A percentile compares a stretch with the other conserved stretches of the same genome.
Conservation (phyloP, 2,888 invertebrate species). For the Laothoe populi region DNA sequence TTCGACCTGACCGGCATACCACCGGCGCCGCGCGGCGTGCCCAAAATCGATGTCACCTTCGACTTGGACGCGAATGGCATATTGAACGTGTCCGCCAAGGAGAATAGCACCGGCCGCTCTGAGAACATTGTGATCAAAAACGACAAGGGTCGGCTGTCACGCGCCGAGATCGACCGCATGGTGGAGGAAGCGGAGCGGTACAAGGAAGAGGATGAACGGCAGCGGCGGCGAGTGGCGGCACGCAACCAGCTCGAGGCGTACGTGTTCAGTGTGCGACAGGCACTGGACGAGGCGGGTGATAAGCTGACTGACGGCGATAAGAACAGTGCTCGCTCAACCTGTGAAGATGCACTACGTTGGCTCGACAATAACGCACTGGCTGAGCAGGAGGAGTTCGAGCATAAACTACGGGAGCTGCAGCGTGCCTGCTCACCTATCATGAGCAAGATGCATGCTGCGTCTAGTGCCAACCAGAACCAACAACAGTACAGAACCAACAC, state of each 20-base stretch:
- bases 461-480: slow-evolving; percentile 45
- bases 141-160: slow-evolving; percentile 91
- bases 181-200: slow-evolving; percentile 89
- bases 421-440: slow-evolving; percentile 83
- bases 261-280: slow-evolving; percentile 88
- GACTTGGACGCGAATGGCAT: slow-evolving; percentile 92
- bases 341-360: slow-evolving; percentile 88
- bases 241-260: slow-evolving; percentile 90
- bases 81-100: slow-evolving; percentile 93
- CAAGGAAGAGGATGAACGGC: slow-evolving; percentile 89
- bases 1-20: slow-evolving; percentile 89
- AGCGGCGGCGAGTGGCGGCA: slow-evolving; percentile 87
- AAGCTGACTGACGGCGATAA: slow-evolving; percentile 88
- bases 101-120: slow-evolving; percentile 87
- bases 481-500: slow-evolving; percentile 32
- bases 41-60: slow-evolving; percentile 89
- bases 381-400: slow-evolving; percentile 87
- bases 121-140: slow-evolving; percentile 93
- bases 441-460: slow-evolving; percentile 85
- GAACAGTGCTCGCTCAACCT: slow-evolving; percentile 77
- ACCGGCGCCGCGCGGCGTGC: slow-evolving; percentile 88
- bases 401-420: slow-evolving; percentile 85
- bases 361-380: slow-evolving; percentile 88
- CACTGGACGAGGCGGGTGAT: slow-evolving; percentile 85
- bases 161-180: slow-evolving; percentile 93